Base-by-base conservation (phyloP, 2,888 invertebrate species). In the Disparrhopalites patrizii region DNA sequence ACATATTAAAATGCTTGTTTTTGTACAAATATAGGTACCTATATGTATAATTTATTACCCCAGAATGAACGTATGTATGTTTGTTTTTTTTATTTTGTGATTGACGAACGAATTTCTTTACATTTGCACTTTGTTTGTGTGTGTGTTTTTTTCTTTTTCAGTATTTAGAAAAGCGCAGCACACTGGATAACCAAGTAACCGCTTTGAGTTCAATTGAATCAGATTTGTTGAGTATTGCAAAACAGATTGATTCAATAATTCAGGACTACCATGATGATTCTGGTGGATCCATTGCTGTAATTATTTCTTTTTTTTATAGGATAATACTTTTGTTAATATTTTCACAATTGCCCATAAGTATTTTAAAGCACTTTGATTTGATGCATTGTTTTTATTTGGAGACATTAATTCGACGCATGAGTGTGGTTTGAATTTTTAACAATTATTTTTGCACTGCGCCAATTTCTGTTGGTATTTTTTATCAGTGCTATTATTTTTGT, bases 251-350 rank as follows among this genome's bases (percentile, higher is more conserved):
- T 51, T 15, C 50, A 13, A 52, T 58, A 30, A 25, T 65, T 25
- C 65, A 58, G 36, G 65, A 65, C 20, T 65, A 58, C 33, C 65
- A 65, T 51, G 57, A 64, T 51, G 65, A 58, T 31, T 36, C 30
- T 52, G 60, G 60, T 60, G 62, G 51, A 52, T 62, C 62, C 50
- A 20, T 62, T 15, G 30, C 50, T 33, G 52, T 51, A 51, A 58
- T 33, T 38, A 58, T 23, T n/a, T 18, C 38, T 25, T 63, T 43
- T 30, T 55, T 40, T 31, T n/a, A n/a, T n/a, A n/a, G n/a, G n/a
- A n/a, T n/a, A n/a, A n/a, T n/a, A n/a, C n/a, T n/a, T n/a, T n/a
- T n/a, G n/a, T n/a, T n/a, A n/a, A n/a, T n/a, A n/a, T n/a, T n/a
- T n/a, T n/a, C n/a, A n/a, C n/a, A n/a, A n/a, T n/a, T n/a, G n/a